Base-by-base conservation (phyloP, 1,140 invertebrate species). In the Planococcus citri region DNA sequence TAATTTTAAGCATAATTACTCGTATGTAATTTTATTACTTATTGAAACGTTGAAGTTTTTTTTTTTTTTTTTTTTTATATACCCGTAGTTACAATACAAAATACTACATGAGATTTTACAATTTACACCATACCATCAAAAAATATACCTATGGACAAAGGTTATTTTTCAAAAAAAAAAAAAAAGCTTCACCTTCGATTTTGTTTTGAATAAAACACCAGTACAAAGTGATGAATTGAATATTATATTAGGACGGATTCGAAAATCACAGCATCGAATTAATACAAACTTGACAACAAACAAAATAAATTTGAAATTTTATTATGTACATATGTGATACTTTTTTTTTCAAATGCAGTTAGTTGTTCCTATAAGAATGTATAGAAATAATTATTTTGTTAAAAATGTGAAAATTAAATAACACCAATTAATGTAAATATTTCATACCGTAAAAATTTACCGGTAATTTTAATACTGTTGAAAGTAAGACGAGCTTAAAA, bases 201-300 rank as follows among this genome's bases (percentile, higher is more conserved):
- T n/a, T 33, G 41, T 51, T 51, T 51, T 51, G 4, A 51, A 51
- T 9, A 51, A 51, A 51, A 51, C 12, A 33, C 41, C n/a, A 2
- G 33, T 37, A 51, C 3, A 51, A 51, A 51, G 41, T 51, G 41
- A 51, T 51, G 17, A 37, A n/a, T n/a, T n/a, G n/a, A n/a, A n/a
- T n/a, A n/a, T n/a, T 51, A 17, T 51, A 9, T 51, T 51, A 51
- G 41, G 41, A 51, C 41, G 41, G 41, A 51, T 51, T 51, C 12
- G 41, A 51, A 51, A 51, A 51, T 51, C 41, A 51, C 41, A 51
- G 41, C 41, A 51, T 51, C 41, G 41, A 51, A 17, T 51, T 51
- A 9, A 51, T 51, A 51, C 10, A 51, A 37, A 51, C 17, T 17
- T 9, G 17, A 51, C 41, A 51, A 51, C 41, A 51, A 6, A 33